These are phyloP conservation scores for Lophotriccus pileatus DNA, from an alignment of 2,797 vertebrate genomes.

Conservation along the genomic window DNA sequence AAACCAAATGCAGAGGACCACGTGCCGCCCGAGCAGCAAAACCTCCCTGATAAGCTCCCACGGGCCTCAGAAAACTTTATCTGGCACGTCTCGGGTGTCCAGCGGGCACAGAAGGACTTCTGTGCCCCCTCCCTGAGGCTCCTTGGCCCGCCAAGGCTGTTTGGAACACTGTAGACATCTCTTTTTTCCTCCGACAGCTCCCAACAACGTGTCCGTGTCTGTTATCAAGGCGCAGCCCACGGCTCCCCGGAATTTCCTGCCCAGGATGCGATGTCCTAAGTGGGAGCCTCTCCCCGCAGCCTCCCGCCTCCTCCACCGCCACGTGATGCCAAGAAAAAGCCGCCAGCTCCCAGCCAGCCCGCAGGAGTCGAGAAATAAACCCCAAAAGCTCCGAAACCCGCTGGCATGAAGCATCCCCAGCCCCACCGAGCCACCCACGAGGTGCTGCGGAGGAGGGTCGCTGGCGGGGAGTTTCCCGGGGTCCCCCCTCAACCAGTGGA, in stretches of 20 bases:
- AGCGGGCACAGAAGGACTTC: background rate
- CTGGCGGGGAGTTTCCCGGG: no score
- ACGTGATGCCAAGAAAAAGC: background rate
- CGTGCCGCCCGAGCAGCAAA: background rate
- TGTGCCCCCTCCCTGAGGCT: rapidly evolving
- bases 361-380: background rate
- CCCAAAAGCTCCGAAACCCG: background rate
- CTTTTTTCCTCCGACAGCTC: background rate
- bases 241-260: background rate
- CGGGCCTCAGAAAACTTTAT: background rate
- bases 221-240: background rate
- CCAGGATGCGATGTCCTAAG: background rate
- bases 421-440: no score
- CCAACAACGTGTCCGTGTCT: rapidly evolving
- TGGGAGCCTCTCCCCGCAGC: background rate
- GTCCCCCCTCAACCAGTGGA: background rate
- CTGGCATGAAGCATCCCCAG: rapidly evolving
- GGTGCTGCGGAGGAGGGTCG: rapidly evolving
- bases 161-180: rapidly evolving
- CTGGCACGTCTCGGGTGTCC: background rate
- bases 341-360: background rate
- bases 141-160: background rate
- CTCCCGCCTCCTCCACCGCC: conserved; percentile 3
- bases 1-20: background rate
- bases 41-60: background rate